Conservation (phyloP, 2,797 vertebrate genomes). For the Sphenopsis melanotis region DNA sequence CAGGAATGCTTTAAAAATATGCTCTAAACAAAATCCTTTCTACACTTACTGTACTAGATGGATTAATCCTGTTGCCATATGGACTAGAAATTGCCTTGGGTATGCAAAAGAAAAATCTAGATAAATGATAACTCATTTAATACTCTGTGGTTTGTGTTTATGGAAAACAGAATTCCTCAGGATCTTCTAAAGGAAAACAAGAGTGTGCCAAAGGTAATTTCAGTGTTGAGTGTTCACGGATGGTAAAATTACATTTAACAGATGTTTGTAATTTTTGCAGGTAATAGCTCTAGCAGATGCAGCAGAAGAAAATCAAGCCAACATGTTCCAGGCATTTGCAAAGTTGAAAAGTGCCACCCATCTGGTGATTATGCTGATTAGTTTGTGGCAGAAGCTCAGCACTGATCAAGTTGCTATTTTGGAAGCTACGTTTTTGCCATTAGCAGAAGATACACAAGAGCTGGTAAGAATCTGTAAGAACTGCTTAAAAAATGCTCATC, state of each 20-base stretch:
- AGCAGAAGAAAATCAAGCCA: conserved; percentile 83
- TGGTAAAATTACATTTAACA: conserved; percentile 53
- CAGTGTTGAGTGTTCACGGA: background rate
- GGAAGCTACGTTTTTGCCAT: conserved; percentile 88
- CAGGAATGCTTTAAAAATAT: background rate
- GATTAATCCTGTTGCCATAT: conserved; percentile 1
- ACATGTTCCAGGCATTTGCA: conserved; percentile 82
- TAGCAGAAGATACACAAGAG: conserved; percentile 86
- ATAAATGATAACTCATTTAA: conserved; percentile 41
- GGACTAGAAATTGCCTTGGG: conserved; percentile 35
- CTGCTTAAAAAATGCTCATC: background rate
- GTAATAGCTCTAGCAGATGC: conserved; percentile 91
- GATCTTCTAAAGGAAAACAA: conserved; percentile 55
- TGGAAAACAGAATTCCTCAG: conserved; percentile 56
- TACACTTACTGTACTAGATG: background rate
- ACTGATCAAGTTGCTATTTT: conserved; percentile 85
- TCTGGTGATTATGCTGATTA: conserved; percentile 86
- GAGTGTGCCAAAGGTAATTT: conserved; percentile 39
- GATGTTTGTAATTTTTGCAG: conserved; percentile 73
- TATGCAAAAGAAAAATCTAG: conserved; percentile 20
- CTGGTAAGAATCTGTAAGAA: conserved; percentile 73
- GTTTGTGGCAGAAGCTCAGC: conserved; percentile 88
- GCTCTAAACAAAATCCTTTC: background rate
- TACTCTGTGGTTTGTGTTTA: conserved; percentile 44
- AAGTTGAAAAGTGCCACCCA: conserved; percentile 87